phyloP scores from a whole-genome alignment of 2,888 invertebrate genomes.

The Andrena fulva region DNA sequence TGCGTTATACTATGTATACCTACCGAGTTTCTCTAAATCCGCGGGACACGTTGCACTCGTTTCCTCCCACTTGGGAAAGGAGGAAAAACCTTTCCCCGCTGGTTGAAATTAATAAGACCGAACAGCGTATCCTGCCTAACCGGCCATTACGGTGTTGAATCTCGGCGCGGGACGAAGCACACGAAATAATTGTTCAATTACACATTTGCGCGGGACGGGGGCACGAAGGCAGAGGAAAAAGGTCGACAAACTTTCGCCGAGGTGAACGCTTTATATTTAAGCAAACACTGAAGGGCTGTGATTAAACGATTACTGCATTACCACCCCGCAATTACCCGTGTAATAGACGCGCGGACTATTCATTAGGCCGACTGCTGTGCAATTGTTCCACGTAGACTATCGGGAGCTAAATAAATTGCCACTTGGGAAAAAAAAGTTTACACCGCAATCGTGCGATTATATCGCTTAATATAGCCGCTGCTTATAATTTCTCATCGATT shows the following conservation, averaged over 20 bases:
- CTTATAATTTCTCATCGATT: not conserved
- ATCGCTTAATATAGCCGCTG: not conserved
- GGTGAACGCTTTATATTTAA: conserved; percentile 48
- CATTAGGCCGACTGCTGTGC: conserved; percentile 26
- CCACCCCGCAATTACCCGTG: conserved; percentile 31
- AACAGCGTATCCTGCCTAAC: not conserved
- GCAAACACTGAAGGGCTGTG: conserved; percentile 47
- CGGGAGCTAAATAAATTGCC: conserved; percentile 9
- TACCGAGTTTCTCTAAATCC: not conserved
- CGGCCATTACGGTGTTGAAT: conserved; percentile 23
- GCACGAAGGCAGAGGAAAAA: conserved; percentile 23
- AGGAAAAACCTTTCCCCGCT: not conserved
- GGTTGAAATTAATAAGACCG: conserved; percentile 15
- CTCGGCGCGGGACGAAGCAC: conserved; percentile 5
- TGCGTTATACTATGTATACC: not conserved
- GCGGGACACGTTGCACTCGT: not conserved
- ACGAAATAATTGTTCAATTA: conserved; percentile 47
- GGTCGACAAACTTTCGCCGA: conserved; percentile 50
- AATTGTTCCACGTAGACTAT: conserved; percentile 29
- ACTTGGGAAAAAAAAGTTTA: not conserved
- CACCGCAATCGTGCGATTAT: conserved; percentile 3
- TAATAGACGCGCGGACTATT: conserved; percentile 39
- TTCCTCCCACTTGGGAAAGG: not conserved
- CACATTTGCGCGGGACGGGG: conserved; percentile 7
- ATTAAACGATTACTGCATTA: conserved; percentile 54